Evolutionary conservation across 2,113 vertebrate species (phyloP).

Genomic region (Strix uralensis): DNA sequence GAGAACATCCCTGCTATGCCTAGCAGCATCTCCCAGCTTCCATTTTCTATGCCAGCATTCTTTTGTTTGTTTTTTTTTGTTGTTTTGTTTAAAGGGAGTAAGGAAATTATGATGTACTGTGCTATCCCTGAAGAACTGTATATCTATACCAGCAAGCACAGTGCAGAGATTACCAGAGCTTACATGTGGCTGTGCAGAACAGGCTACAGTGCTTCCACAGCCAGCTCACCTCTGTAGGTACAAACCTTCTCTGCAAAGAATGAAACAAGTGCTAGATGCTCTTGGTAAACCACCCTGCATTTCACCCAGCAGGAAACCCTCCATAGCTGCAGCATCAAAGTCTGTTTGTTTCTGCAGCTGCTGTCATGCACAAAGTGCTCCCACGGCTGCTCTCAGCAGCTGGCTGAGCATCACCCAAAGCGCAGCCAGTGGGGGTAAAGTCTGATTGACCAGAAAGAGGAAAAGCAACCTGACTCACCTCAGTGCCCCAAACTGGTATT

Average conservation of each 20-base stretch:
- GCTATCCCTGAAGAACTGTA: background rate
- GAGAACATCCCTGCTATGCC: background rate
- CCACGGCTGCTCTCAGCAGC: background rate
- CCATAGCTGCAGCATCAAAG: background rate
- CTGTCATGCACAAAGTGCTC: background rate
- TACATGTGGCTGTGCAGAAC: background rate
- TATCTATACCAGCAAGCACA: background rate
- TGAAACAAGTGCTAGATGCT: background rate
- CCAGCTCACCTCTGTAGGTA: background rate
- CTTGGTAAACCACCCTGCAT: background rate
- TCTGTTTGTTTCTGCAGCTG: slow-evolving; percentile 27
- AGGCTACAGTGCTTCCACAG: background rate
- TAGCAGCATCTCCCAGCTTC: background rate
- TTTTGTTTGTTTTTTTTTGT: background rate
- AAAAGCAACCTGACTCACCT: background rate
- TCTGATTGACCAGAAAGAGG: background rate
- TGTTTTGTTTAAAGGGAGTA: background rate
- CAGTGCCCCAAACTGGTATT: background rate
- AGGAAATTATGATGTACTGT: background rate
- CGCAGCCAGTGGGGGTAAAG: fast-evolving
- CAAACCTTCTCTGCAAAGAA: background rate
- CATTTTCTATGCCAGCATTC: background rate
- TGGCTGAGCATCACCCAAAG: background rate
- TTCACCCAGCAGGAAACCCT: background rate
- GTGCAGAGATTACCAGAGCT: background rate